Evolutionary conservation across 2,888 invertebrate species (phyloP).

Genomic region (Chironomus tentans): DNA sequence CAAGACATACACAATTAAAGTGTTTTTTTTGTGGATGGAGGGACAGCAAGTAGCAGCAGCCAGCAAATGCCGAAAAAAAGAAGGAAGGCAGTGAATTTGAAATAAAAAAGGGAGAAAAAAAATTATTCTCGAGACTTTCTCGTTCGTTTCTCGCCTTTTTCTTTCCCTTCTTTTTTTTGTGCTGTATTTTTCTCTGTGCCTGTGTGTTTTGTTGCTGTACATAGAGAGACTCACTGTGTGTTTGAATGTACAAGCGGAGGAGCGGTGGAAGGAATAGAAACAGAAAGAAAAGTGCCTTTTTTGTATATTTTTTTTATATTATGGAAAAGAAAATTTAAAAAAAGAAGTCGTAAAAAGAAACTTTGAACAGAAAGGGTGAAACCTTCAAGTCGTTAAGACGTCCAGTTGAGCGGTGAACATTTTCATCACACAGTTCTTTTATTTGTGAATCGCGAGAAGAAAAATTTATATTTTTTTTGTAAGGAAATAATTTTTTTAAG

Average conservation of each 20-base stretch:
- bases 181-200: too few relatives aligned
- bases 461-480: not conserved
- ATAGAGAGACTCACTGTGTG: not conserved
- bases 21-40: too few relatives aligned
- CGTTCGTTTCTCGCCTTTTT: not conserved
- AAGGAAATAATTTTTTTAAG: not conserved
- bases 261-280: not conserved
- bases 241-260: not conserved
- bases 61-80: too few relatives aligned
- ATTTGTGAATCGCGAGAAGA: not conserved
- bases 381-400: not conserved
- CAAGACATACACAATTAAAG: too few relatives aligned
- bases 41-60: too few relatives aligned
- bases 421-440: too few relatives aligned
- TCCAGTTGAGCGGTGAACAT: not conserved
- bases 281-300: not conserved
- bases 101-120: not conserved
- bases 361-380: not conserved
- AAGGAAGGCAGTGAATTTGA: not conserved
- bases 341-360: not conserved
- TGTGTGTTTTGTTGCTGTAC: too few relatives aligned
- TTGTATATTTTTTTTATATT: not conserved
- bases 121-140: not conserved
- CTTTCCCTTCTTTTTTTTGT: too few relatives aligned
- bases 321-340: not conserved